phyloP scores from a whole-genome alignment of 2,888 invertebrate species.

The Tipula lateralis region DNA sequence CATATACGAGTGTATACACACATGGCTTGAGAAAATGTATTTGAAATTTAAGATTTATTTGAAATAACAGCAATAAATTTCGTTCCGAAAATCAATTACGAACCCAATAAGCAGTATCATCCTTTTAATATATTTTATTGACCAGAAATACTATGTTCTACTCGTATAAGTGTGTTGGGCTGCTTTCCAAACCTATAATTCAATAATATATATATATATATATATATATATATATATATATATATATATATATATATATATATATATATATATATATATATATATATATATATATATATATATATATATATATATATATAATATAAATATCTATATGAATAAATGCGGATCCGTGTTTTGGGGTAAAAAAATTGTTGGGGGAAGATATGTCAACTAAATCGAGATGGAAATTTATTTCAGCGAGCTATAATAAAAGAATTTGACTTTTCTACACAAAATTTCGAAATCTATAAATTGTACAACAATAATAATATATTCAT shows the following conservation, averaged over 20 bases:
- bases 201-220: background rate
- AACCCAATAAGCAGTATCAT: slow-evolving; percentile 19
- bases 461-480: background rate
- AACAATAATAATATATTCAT: slow-evolving; percentile 11
- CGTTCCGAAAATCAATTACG: background rate
- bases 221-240: background rate
- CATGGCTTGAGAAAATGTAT: background rate
- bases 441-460: background rate
- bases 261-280: background rate
- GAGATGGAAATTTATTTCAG: background rate
- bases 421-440: background rate
- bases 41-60: slow-evolving; percentile 19
- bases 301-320: background rate
- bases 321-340: background rate
- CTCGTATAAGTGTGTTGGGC: no score
- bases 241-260: background rate
- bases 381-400: background rate
- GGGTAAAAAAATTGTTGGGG: background rate
- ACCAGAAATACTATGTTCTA: background rate
- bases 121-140: slow-evolving; percentile 9
- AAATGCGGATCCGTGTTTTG: background rate
- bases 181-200: no score
- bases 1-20: background rate
- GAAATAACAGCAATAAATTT: background rate
- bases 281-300: background rate